These are phyloP conservation scores for Cephus spinipes DNA, from an alignment of 2,888 invertebrate genomes.

Conservation along the genomic window DNA sequence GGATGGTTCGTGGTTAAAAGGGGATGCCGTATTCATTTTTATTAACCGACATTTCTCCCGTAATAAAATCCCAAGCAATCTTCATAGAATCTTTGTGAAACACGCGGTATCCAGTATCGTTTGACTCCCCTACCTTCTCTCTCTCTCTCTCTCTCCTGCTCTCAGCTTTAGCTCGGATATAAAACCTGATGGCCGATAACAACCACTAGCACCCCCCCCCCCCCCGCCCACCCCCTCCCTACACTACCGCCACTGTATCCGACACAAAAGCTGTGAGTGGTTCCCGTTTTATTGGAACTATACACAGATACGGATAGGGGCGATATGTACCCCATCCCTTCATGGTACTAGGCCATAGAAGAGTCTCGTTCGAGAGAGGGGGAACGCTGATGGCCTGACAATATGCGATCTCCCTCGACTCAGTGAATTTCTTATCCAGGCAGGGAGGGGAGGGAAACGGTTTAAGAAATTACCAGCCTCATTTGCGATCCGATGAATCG, in stretches of 20 bases:
- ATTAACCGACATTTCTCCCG: constrained; percentile 66
- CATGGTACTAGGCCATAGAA: background rate
- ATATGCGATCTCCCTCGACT: constrained; percentile 56
- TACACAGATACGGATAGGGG: constrained; percentile 61
- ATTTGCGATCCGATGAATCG: constrained; percentile 31
- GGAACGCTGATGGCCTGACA: constrained; percentile 54
- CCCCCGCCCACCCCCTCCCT: constrained; percentile 20
- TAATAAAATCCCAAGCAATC: constrained; percentile 66
- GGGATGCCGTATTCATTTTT: constrained; percentile 62
- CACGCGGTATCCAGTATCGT: constrained; percentile 63
- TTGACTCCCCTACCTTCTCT: constrained; percentile 42
- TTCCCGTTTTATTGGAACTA: constrained; percentile 66
- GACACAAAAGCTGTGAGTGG: constrained; percentile 66
- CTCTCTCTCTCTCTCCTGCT: constrained; percentile 33
- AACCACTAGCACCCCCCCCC: constrained; percentile 58
- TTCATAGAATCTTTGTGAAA: constrained; percentile 67
- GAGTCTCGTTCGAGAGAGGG: constrained; percentile 3
- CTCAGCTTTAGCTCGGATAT: constrained; percentile 52
- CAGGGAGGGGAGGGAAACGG: constrained; percentile 25
- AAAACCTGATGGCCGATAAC: constrained; percentile 68
- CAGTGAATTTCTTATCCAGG: constrained; percentile 50
- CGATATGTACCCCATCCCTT: constrained; percentile 35
- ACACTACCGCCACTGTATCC: constrained; percentile 49
- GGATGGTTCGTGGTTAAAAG: background rate
- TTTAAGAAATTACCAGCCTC: constrained; percentile 42